A percentile compares a stretch with the other conserved stretches of the same genome.
Conservation (phyloP, 2,888 invertebrate genomes). For the Amiota minor region DNA sequence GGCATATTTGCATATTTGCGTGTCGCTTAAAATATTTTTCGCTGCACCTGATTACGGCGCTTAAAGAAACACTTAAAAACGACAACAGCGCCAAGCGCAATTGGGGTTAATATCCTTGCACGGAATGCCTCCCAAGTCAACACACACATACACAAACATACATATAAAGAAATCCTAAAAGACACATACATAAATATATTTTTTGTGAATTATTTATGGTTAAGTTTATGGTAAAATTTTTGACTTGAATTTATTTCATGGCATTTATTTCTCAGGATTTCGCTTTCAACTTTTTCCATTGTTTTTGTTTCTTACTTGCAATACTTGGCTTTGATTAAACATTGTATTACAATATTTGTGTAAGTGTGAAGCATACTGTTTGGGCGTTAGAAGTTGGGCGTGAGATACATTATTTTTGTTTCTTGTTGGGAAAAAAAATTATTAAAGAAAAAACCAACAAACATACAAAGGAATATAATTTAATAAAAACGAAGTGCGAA, state of each 20-base stretch:
- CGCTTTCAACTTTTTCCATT: slow-evolving; percentile 24
- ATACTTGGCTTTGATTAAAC: slow-evolving; percentile 16
- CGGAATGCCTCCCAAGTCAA: slow-evolving; percentile 49
- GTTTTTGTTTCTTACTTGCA: not conserved
- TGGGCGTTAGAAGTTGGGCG: not conserved
- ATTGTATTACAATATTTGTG: too few relatives aligned
- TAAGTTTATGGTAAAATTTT: slow-evolving; percentile 65
- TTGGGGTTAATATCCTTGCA: slow-evolving; percentile 66
- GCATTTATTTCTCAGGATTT: slow-evolving; percentile 27
- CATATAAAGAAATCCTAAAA: not conserved
- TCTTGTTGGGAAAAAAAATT: slow-evolving; percentile 1
- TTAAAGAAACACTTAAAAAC: slow-evolving; percentile 66
- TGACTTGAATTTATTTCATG: slow-evolving; percentile 60
- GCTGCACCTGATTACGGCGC: slow-evolving; percentile 68
- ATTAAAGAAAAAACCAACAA: not conserved
- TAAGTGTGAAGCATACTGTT: not conserved
- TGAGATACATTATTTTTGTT: not conserved
- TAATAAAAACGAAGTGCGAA: slow-evolving; percentile 4
- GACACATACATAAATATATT: slow-evolving; percentile 37
- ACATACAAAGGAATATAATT: not conserved
- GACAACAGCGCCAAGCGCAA: slow-evolving; percentile 59
- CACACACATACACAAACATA: slow-evolving; percentile 35
- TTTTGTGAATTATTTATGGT: slow-evolving; percentile 65
- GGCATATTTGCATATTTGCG: slow-evolving; percentile 65
- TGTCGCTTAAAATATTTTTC: slow-evolving; percentile 58